These are phyloP conservation scores for Passerculus sandwichensis DNA, from an alignment of 2,797 vertebrate species.

Conservation along the genomic window DNA sequence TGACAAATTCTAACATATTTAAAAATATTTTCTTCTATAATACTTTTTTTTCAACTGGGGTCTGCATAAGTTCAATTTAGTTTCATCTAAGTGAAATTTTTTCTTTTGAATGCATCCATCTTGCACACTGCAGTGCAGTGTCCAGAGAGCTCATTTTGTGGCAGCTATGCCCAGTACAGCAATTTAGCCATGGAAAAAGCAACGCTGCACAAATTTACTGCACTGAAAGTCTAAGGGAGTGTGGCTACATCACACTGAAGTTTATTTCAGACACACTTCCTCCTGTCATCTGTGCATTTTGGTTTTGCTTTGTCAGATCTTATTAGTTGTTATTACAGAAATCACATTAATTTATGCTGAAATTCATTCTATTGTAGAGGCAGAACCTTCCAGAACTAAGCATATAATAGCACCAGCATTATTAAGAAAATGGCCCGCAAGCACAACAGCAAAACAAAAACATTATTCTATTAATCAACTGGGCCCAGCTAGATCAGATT, in stretches of 20 bases:
- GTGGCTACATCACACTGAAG: neutral
- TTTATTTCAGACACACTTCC: neutral
- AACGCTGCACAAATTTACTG: neutral
- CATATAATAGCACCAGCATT: neutral
- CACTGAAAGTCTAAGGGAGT: neutral
- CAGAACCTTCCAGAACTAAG: neutral
- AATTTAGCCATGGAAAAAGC: neutral
- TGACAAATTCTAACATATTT: neutral
- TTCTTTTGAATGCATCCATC: neutral
- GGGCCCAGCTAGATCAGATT: neutral
- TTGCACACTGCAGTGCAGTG: neutral
- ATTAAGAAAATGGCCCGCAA: neutral
- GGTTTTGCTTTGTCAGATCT: neutral
- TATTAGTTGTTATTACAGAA: neutral
- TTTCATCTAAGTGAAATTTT: neutral
- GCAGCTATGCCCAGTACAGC: neutral
- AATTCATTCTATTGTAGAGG: neutral
- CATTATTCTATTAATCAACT: neutral
- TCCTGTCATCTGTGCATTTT: neutral
- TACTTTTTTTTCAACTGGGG: neutral
- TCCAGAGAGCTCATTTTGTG: neutral
- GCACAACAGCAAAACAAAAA: neutral
- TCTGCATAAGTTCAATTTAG: neutral
- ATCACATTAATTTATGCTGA: neutral
- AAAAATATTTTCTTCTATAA: neutral